phyloP scores from a whole-genome alignment of 2,113 vertebrate species.

The Pandion haliaetus region DNA sequence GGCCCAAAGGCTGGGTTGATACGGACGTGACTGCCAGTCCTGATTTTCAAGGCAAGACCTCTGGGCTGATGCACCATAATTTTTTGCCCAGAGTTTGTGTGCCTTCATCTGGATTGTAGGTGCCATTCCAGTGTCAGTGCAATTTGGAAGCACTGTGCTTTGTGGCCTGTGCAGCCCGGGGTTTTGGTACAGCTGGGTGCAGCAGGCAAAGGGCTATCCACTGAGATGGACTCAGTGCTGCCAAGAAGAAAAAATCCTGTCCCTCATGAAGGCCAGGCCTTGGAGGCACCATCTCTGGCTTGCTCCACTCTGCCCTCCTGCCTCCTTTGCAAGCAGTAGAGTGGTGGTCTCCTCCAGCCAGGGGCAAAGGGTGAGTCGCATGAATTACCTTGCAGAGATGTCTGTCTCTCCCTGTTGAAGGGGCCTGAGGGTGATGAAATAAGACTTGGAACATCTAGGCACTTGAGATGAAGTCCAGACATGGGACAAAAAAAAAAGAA shows the following conservation, averaged over 20 bases:
- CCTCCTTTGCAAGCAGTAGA: background rate
- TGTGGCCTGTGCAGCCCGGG: background rate
- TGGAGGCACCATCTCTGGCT: background rate
- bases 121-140: too few species aligned
- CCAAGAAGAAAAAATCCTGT: background rate
- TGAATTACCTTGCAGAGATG: background rate
- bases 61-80: background rate
- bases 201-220: background rate
- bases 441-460: background rate
- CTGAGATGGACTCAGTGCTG: background rate
- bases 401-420: background rate
- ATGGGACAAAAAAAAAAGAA: background rate
- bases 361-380: background rate
- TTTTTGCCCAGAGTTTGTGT: background rate
- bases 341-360: background rate
- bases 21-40: background rate
- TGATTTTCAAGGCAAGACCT: background rate
- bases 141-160: background rate
- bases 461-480: background rate
- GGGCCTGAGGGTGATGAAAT: background rate
- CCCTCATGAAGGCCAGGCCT: background rate
- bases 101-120: background rate
- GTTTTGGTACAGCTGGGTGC: background rate
- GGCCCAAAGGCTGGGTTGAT: background rate
- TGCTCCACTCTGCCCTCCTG: background rate